Evolutionary conservation across 2,797 vertebrate species (phyloP), one percentile per base, ranked within the genome.

Genomic region (Crax fasciolata): DNA sequence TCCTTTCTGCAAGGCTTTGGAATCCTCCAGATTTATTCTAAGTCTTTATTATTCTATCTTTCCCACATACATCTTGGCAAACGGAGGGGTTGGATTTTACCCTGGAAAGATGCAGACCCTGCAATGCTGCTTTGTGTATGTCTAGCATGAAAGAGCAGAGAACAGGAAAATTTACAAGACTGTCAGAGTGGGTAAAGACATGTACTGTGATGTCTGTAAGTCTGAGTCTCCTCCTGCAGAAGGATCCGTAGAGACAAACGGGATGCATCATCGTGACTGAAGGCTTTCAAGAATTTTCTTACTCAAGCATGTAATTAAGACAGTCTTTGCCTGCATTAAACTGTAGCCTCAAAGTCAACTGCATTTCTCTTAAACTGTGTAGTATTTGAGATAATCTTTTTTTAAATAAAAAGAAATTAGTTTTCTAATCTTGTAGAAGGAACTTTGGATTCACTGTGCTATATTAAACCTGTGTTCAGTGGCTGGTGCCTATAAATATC

Each of bases 281-380:
- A 91, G 32, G 66, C 63, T 95, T 93, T 77, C 71, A 71, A 91
- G 87, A 84, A 84, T 95, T 84, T 94, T 86, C 70, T 72, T 89
- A 58, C 17, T 75, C 18, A 48, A 35, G 44, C 78, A 51, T 49
- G 32, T 62, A 87, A 79, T 92, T 89, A 79, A 25, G 21, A 52
- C 9, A 51, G n/a, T 67, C 74, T 90, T 52, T 90, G 18, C 35
- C 49, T 70, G 14, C 85, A 49, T 91, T 87, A 85, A 93, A 93
- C 82, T 90, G 52, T 32, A 84, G 11, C 44, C 44, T 23, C 30
- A 57, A 80, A 90, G 59, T 90, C 86, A 84, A 46, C 13, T 81
- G 46, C 28, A 11, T 90, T 89, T 72, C 48, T 89, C 54, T 75
- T 62, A 82, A 89, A 91, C 39, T n/a, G 13, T 61, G 3, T 44